Base-by-base conservation (phyloP, 2,797 vertebrate genomes). In the Myotis findleyi region DNA sequence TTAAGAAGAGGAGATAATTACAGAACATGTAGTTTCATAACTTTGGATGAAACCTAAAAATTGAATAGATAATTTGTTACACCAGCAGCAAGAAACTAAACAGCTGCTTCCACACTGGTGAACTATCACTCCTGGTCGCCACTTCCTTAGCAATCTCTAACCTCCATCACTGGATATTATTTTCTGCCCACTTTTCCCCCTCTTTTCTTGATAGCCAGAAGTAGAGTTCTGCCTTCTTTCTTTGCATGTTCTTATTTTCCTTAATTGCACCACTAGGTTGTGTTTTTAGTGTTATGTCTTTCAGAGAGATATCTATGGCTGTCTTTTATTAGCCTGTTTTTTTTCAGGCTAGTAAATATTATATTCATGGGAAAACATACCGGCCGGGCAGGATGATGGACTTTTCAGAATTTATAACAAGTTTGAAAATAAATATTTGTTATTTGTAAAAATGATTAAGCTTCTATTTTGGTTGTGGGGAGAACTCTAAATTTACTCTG, bases 11-110 rank as follows among this genome's bases (percentile, higher is more conserved):
- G 30, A 57, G 18, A 18, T 90, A 92, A 84, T 49, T 69, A 73
- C 0, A 36, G 49, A 68, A 91, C 85, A 51, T 76, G 57, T 85
- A 36, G 55, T 53, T 77, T 85, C 30, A 47, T 77, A 59, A 68
- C 62, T 91, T 84, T 66, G 41, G 33, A 33, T 92, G 30, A 92
- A 96, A 88, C 25, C 53, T 57, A 21, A 55, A 87, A 76, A 5
- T 33, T 90, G 1, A 3, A 38, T 47, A 47, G 57, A 49, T 91
- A 5, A 82, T 84, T 90, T 76, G 36, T 71, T 59, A 59, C 71
- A 91, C 71, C 53, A 53, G 85, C 51, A 9, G 33, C 36, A 23
- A 76, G 69, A 92, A 94, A 68, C 68, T 41, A 33, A 68, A 66
- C 25, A 85, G 55, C 72, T 90, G 17, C 16, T 68, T 44, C 8